Conservation (phyloP, 1,140 invertebrate genomes). For the Zophobas morio region DNA sequence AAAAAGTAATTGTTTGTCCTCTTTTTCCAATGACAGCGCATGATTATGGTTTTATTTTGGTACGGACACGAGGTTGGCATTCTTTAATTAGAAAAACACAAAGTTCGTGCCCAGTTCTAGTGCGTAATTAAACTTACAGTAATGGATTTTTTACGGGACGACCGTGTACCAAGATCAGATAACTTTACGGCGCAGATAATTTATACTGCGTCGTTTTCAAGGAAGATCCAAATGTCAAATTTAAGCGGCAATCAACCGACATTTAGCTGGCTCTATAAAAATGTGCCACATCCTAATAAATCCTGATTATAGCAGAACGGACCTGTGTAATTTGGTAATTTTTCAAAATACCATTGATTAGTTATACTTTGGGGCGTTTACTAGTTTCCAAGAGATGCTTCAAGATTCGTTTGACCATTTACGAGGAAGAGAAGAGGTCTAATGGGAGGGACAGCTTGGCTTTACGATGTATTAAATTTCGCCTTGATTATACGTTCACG, state of each 20-base stretch:
- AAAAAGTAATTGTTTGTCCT: conserved; percentile 36
- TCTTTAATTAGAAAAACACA: conserved; percentile 40
- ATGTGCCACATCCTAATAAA: conserved; percentile 14
- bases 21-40: conserved; percentile 22
- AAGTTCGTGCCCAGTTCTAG: background rate
- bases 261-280: conserved; percentile 32
- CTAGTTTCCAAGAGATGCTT: conserved; percentile 55
- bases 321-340: conserved; percentile 32
- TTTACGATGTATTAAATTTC: conserved; percentile 60
- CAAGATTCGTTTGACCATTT: conserved; percentile 57
- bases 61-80: conserved; percentile 17
- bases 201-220: conserved; percentile 54
- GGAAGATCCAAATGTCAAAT: conserved; percentile 54
- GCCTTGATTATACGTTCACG: conserved; percentile 59
- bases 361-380: conserved; percentile 36
- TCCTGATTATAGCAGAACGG: conserved; percentile 17
- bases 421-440: conserved; percentile 53
- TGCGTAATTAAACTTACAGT: conserved; percentile 22
- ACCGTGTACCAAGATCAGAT: conserved; percentile 4
- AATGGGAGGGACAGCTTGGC: conserved; percentile 55
- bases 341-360: conserved; percentile 41
- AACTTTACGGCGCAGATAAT: conserved; percentile 22
- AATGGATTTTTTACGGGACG: conserved; percentile 37
- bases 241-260: conserved; percentile 52
- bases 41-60: conserved; percentile 22